These are phyloP conservation scores for Eristalinus sepulchralis DNA, from an alignment of 2,888 invertebrate genomes.

Conservation along the genomic window DNA sequence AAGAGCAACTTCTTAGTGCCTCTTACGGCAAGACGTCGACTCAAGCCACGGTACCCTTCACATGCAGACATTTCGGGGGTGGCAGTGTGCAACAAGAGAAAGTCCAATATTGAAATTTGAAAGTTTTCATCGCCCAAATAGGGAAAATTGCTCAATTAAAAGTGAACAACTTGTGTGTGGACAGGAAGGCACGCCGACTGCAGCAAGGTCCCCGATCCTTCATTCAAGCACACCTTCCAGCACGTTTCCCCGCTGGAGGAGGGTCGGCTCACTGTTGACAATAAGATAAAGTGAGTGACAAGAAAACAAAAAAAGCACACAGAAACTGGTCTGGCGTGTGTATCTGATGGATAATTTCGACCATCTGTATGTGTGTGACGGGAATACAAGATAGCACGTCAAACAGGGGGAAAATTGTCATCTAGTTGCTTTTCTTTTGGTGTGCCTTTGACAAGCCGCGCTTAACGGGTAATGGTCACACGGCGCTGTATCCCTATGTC, in stretches of 20 bases:
- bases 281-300: background rate
- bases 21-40: slow-evolving; percentile 17
- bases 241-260: background rate
- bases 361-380: background rate
- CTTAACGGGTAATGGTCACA: background rate
- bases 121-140: slow-evolving; percentile 60
- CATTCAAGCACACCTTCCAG: background rate
- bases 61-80: background rate
- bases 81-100: slow-evolving; percentile 39
- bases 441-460: background rate
- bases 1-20: background rate
- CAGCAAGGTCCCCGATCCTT: background rate
- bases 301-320: background rate
- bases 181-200: background rate
- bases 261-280: too few species aligned
- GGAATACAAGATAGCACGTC: background rate
- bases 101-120: slow-evolving; percentile 68
- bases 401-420: background rate
- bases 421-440: background rate
- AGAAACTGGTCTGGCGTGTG: background rate
- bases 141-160: slow-evolving; percentile 68
- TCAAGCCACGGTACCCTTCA: slow-evolving; percentile 34
- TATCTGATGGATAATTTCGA: background rate
- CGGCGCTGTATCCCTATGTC: background rate
- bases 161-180: slow-evolving; percentile 13